Base-by-base conservation (phyloP, 2,113 vertebrate species). In the Pseudolaguvia tuberculata region DNA sequence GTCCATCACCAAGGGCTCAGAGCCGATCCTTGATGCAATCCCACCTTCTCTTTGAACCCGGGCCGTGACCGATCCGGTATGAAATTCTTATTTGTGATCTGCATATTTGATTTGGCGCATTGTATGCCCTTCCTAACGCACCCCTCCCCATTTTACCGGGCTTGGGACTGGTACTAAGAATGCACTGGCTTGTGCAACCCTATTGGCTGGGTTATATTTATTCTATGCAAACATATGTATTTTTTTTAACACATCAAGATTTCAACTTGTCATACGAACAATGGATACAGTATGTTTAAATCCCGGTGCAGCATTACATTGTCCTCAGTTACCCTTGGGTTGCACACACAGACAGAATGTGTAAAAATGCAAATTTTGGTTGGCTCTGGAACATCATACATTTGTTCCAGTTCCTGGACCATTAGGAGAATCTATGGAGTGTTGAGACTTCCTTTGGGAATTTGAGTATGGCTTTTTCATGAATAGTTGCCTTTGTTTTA, bases 261-360 rank as follows among this genome's bases (percentile, higher is more conserved):
- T 35, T 35, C 6, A 3, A 35, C 31, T 35, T 35, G n/a, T 23
- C n/a, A 47, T 47, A 3, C 23, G 2, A 47, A 47, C 6, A 47
- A 23, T 65, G 14, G 39, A 65, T 42, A 17, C 14, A 25, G 45
- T 12, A 17, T 25, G 42, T 7, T 65, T 17, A 47, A 17, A 61
- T 78, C 67, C 79, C 67, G 70, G 70, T 56, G n/a, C 70, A 59
- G 53, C 12, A 18, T 59, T 55, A 21, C 48, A 11, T 7, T 4
- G 25, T 72, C 42, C 56, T 59, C 25, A 9, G 29, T 59, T 53
- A 70, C 31, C 21, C 68, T 55, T 27, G 15, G 50, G 50, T 53
- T 52, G 6, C 48, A 50, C 17, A 10, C 13, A 53, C 9, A 45
- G n/a, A 71, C 35, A 42, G 25, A 23, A 48, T 15, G 5, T 50